A percentile compares a stretch with the other conserved stretches of the same genome.
Conservation (phyloP, 2,113 vertebrate species). For the Callipepla squamata region DNA sequence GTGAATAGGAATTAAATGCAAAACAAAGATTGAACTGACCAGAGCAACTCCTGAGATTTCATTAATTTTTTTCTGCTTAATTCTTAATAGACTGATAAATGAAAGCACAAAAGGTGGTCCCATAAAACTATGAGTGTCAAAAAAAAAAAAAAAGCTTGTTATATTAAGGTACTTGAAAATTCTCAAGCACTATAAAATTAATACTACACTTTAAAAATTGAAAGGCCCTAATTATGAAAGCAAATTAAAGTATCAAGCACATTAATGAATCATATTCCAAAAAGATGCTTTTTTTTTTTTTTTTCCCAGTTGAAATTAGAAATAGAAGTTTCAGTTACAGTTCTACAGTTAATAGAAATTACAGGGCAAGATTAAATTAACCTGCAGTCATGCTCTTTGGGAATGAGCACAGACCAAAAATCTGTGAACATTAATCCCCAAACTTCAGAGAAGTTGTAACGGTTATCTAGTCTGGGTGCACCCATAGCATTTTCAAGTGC, state of each 20-base stretch:
- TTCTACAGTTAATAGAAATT: too few species aligned
- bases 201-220: neutral
- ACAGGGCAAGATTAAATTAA: neutral
- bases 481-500: neutral
- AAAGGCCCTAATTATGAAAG: constrained; percentile 37
- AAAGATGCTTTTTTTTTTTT: neutral
- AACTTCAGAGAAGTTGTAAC: neutral
- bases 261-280: neutral
- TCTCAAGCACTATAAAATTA: neutral
- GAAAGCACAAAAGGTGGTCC: neutral
- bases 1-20: neutral
- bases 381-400: neutral
- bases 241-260: neutral
- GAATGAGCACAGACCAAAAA: neutral
- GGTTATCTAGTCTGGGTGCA: neutral
- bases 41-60: neutral
- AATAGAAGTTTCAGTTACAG: neutral
- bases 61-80: neutral
- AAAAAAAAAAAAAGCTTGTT: neutral
- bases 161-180: neutral
- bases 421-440: neutral
- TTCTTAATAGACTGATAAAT: constrained; percentile 17
- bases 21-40: neutral
- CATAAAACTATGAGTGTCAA: neutral
- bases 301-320: neutral